Evolutionary conservation across 2,888 invertebrate genomes (phyloP).

Genomic region (Chloroclystis v-ata): DNA sequence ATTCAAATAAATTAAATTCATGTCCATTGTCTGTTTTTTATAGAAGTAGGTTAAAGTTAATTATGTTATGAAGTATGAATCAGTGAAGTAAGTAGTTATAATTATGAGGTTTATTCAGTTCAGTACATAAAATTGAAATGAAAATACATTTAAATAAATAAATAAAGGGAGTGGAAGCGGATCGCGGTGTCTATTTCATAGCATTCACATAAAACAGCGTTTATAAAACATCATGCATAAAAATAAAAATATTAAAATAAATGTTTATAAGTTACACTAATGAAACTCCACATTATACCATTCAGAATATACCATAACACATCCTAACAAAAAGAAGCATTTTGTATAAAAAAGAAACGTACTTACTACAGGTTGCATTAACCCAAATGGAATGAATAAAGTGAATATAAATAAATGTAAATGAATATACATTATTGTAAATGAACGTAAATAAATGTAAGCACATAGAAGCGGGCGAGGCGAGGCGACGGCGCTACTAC

Average conservation of each 20-base stretch:
- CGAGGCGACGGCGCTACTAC: conserved; percentile 29
- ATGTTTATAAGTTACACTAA: too few relatives aligned
- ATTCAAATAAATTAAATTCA: too few relatives aligned
- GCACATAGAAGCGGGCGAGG: conserved; percentile 34
- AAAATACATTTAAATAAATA: conserved; percentile 32
- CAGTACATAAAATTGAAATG: conserved; percentile 40
- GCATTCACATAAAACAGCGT: background rate
- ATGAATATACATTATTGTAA: conserved; percentile 27
- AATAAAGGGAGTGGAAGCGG: conserved; percentile 37
- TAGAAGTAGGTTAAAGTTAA: conserved; percentile 22
- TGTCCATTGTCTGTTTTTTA: conserved; percentile 20
- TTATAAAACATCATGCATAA: conserved; percentile 1
- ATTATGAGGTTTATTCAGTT: too few relatives aligned
- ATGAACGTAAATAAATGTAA: conserved; percentile 25
- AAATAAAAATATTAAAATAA: background rate
- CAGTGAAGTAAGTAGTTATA: conserved; percentile 29
- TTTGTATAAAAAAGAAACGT: background rate
- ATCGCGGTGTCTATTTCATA: conserved; percentile 24
- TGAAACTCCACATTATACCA: too few relatives aligned
- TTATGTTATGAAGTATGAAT: conserved; percentile 29
- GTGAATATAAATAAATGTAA: too few relatives aligned
- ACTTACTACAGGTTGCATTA: background rate
- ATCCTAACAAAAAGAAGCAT: too few relatives aligned
- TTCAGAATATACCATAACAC: too few relatives aligned
- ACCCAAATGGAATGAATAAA: background rate